Evolutionary conservation across 2,888 invertebrate species (phyloP), one percentile per base, ranked within the genome.

Genomic region (Tortricodes alternella): DNA sequence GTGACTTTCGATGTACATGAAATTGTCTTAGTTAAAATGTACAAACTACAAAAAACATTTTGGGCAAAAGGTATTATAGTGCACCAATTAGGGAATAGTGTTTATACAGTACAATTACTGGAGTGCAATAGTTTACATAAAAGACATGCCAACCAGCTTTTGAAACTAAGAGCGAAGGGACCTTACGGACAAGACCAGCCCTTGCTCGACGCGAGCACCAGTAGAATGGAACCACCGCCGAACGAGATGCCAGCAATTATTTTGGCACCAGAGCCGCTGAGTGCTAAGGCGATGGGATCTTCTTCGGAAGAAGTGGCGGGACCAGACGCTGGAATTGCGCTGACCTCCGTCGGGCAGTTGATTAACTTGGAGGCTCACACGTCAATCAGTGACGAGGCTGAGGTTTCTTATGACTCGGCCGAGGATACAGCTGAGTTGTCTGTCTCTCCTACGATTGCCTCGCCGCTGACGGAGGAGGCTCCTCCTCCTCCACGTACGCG

Each of bases 51-150:
- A 51, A 55, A 46, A 39, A 51, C 13, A 2, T 56, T 11, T 39
- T 59, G 59, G 59, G 23, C 13, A 4, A 59, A 59, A 41, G 55
- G 53, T 3, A 27, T 19, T n/a, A 34, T 58, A 16, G 7, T 34
- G 3, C n/a, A 27, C 1, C 38, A 23, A 15, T 1, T 46, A 2
- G 53, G 58, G 1, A 49, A 49, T 7, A 48, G 43, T 11, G 7
- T 44, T 4, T 58, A 44, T 18, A 5, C 38, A 16, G 46, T 58
- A 19, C 18, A 11, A 18, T 39, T 52, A 32, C 1, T 18, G 5
- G 7, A 19, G 1, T 32, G 7, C 7, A 11, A 32, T 13, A 32
- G 11, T 18, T 8, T 19, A 2, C 7, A 32, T 1, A 44, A 44
- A 19, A 32, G 44, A 32, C 44, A 44, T 8, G 44, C 44, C 7